A percentile compares a stretch with the other conserved stretches of the same genome.
Conservation (phyloP, 2,888 invertebrate genomes). For the Apodemia mormo region DNA sequence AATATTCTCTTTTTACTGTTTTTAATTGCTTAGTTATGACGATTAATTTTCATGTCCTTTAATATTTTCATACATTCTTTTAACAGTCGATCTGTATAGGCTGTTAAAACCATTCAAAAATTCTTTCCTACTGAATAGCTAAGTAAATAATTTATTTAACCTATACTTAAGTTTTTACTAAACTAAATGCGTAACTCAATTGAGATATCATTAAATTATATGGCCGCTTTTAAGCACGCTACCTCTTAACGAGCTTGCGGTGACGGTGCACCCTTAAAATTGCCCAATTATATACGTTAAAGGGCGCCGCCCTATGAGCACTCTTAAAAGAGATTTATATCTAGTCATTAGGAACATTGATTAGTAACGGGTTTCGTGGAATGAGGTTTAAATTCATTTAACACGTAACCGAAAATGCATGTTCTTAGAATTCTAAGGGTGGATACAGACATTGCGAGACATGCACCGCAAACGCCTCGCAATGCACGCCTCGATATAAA, state of each 20-base stretch:
- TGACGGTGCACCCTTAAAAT: slow-evolving; percentile 73
- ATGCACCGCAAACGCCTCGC: too few species aligned
- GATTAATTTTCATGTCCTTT: too few species aligned
- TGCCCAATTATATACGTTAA: slow-evolving; percentile 74
- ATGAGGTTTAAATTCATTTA: slow-evolving; percentile 19
- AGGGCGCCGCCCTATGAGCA: slow-evolving; percentile 59
- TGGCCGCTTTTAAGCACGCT: slow-evolving; percentile 32
- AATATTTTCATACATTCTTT: too few species aligned
- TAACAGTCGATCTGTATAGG: too few species aligned
- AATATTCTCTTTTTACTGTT: too few species aligned
- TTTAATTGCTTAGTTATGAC: too few species aligned
- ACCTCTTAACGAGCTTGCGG: slow-evolving; percentile 55
- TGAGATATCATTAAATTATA: slow-evolving; percentile 12
- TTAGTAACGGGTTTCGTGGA: slow-evolving; percentile 52
- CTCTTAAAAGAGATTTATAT: slow-evolving; percentile 75
- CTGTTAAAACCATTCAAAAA: too few species aligned
- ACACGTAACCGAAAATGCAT: slow-evolving; percentile 11
- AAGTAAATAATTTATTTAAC: slow-evolving; percentile 21
- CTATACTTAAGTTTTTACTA: neutral
- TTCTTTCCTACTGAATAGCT: slow-evolving; percentile 18
- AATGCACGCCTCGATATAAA: too few species aligned
- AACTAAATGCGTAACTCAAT: slow-evolving; percentile 7
- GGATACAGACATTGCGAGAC: too few species aligned
- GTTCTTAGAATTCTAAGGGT: neutral
- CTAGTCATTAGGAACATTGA: slow-evolving; percentile 63